Percentiles rank a stretch among this genome's conserved stretches.
These are phyloP conservation scores for Tragelaphus imberbis DNA, from an alignment of 2,113 vertebrate species.

Conservation along the genomic window DNA sequence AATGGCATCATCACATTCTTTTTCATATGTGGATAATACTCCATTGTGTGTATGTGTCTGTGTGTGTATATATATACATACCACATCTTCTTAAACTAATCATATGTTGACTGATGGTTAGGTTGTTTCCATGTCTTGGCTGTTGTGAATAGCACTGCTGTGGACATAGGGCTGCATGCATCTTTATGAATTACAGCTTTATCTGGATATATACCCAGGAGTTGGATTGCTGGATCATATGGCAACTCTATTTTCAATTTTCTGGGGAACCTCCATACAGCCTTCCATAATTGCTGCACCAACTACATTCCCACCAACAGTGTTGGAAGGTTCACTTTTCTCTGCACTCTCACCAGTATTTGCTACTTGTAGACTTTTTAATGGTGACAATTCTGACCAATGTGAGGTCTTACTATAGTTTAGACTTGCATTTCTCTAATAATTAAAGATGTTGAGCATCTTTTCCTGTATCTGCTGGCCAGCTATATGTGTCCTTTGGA, in stretches of 20 bases:
- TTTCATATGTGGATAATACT: not conserved
- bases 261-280: not conserved
- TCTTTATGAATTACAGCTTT: not conserved
- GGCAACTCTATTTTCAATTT: not conserved
- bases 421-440: not conserved
- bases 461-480: not conserved
- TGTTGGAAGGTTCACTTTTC: not conserved
- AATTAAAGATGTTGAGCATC: not conserved
- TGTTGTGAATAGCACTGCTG: not conserved
- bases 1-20: not conserved
- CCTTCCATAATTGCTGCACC: not conserved
- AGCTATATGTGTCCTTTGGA: not conserved
- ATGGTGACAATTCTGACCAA: not conserved
- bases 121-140: not conserved
- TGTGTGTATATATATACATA: accelerated
- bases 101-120: not conserved
- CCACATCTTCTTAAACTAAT: not conserved
- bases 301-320: not conserved
- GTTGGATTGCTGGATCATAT: not conserved
- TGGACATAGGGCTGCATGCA: not conserved
- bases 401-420: not conserved
- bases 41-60: not conserved
- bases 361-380: not conserved
- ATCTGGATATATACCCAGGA: not conserved
- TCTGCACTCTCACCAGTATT: not conserved